These are phyloP conservation scores for Eudyptes chrysolophus DNA, from an alignment of 2,113 vertebrate species.

Conservation along the genomic window DNA sequence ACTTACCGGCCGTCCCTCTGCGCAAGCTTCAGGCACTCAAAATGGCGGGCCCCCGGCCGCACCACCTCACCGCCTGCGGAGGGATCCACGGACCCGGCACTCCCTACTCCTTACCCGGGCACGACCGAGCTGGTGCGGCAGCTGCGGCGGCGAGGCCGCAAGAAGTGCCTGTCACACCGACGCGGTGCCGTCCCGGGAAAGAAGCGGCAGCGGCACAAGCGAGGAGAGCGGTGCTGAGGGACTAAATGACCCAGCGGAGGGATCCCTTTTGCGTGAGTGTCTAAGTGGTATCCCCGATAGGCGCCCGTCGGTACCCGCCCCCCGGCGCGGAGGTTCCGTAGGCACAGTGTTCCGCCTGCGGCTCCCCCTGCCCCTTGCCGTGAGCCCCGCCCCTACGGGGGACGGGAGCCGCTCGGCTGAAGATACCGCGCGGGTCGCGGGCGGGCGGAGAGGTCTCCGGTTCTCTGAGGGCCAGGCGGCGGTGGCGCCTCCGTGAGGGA, in stretches of 20 bases:
- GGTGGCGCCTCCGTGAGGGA: too few relatives aligned
- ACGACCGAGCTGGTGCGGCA: not conserved
- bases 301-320: not conserved
- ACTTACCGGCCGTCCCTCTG: rapidly evolving
- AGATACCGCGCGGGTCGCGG: not conserved
- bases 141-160: not conserved
- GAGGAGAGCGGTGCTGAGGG: not conserved
- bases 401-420: not conserved
- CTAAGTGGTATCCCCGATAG: rapidly evolving
- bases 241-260: not conserved
- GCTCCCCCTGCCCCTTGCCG: not conserved
- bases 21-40: rapidly evolving
- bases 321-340: not conserved
- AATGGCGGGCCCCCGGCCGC: not conserved
- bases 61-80: not conserved
- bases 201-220: too few relatives aligned
- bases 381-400: not conserved
- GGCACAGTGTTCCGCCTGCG: not conserved
- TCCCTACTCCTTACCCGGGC: rapidly evolving
- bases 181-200: rapidly evolving
- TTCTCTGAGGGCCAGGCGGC: not conserved
- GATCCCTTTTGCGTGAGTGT: rapidly evolving
- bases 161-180: rapidly evolving
- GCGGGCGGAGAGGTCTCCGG: too few relatives aligned
- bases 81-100: rapidly evolving